Evolutionary conservation across 2,888 invertebrate genomes (phyloP), one percentile per base, ranked within the genome.

Genomic region (Chrysolina americana): DNA sequence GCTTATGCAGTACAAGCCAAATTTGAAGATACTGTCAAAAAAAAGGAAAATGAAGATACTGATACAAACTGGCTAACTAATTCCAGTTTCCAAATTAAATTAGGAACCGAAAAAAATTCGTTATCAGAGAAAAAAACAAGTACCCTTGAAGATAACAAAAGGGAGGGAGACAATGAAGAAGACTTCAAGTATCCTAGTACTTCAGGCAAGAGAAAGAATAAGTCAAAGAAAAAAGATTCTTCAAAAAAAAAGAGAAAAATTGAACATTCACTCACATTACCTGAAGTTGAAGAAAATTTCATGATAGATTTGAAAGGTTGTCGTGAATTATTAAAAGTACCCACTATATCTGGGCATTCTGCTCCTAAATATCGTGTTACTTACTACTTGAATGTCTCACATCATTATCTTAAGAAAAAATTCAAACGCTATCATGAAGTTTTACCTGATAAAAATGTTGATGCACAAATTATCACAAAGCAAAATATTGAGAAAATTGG

Each of bases 301-400:
- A 73, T 44, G 56, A 75, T 85, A 41, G 85, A 85, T 74, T 74
- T 36, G 50, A 79, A 63, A 63, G 86, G 89, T 65, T 92, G 92
- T 59, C 88, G 86, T 66, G 91, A 90, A 66, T 92, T 92, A 85
- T 87, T 91, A 62, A 88, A 87, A 1, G 90, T 94, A 2, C 87
- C 89, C 47, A 93, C 92, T 0, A 89, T 95, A 15, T 91, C 92
- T 76, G 90, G 91, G 70, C 92, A 93, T 1, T 90, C 91, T 0
- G 90, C 92, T 69, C 93, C 94, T 0, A 89, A 89, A 87, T 94
- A 89, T 81, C 78, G 71, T 73, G 74, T 84, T 47, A 78, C 80
- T 70, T 83, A 83, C 78, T 80, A 83, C 73, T 74, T 83, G 47
- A 73, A 75, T 80, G 83, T 76, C 15, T 65, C 65, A 76, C 81